A percentile compares a stretch with the other conserved stretches of the same genome.
Conservation (phyloP, 2,797 vertebrate genomes). For the Prionace glauca region DNA sequence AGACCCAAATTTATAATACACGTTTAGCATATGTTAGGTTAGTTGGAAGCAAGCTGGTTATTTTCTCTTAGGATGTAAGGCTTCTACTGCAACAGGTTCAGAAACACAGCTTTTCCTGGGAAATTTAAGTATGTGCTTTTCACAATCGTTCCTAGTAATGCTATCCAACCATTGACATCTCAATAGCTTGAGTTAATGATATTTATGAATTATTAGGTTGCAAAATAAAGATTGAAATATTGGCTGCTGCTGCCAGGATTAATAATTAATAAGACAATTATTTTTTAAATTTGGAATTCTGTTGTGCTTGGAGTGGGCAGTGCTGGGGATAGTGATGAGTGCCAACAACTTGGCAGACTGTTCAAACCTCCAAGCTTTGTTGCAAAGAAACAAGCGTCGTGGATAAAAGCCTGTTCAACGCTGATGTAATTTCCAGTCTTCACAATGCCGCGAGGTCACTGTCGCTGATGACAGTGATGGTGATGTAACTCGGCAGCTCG, state of each 20-base stretch:
- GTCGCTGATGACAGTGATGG: constrained; percentile 64
- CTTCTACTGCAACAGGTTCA: neutral
- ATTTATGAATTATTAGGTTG: neutral
- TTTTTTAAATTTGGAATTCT: neutral
- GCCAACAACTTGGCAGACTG: neutral
- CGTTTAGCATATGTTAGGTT: neutral
- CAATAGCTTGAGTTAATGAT: neutral
- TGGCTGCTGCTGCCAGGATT: neutral
- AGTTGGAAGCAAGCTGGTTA: neutral
- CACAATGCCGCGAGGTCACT: constrained; percentile 72
- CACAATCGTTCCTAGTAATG: neutral
- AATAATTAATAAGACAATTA: neutral
- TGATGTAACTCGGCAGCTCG: constrained; percentile 71
- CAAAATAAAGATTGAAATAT: neutral
- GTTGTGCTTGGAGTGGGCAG: neutral
- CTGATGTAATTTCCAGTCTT: neutral
- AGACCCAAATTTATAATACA: neutral
- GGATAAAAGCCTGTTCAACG: neutral
- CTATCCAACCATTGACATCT: neutral
- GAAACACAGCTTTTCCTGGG: neutral
- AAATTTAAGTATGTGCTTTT: neutral
- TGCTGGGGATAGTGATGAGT: neutral
- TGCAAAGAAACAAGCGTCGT: neutral
- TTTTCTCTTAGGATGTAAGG: neutral
- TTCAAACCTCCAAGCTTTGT: neutral